Evolutionary conservation across 2,888 invertebrate genomes (phyloP), one percentile per base, ranked within the genome.

Genomic region (Pseudococcus longispinus): DNA sequence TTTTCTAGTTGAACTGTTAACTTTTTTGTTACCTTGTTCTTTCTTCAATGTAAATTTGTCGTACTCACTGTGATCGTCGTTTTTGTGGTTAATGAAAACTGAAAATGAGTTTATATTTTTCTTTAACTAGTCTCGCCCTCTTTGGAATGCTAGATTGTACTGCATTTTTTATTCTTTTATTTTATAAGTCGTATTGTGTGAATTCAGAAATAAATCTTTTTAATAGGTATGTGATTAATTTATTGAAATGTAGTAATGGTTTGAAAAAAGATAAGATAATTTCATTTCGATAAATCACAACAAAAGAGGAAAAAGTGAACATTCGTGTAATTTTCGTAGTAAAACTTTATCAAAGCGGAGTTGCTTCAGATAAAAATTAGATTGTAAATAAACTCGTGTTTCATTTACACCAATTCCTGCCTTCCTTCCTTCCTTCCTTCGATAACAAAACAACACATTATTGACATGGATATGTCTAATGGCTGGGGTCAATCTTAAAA

Each of bases 21-120:
- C 15, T 70, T 70, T 70, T 42, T 37, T 42, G 77, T 80, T 80
- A 80, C 77, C 77, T 80, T 42, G 77, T 80, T 42, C 42, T 80
- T 80, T 80, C 77, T 18, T 80, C 2, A 80, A 23, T 42, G 60
- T 60, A 60, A 60, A 60, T 60, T 23, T 60, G 1, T 60, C 13
- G 13, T 60, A 60, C 60, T 60, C 20, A 60, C 60, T 80, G 77
- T 80, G 77, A 80, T 80, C 42, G 77, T 42, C 42, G 42, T 42
- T 26, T 37, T 70, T 26, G 29, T 60, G 23, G 60, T 23, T 60
- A 5, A 1, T 29, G 70, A 8, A 29, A 29, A 70, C 15, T 18
- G 18, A 18, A 26, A 70, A 70, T 29, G 13, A 8, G 60, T 60
- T 20, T 23, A 20, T 23, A n/a, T n/a, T 2, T 15, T 20, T 23